Conservation (phyloP, 2,113 vertebrate genomes). For the Rhynchopsitta pachyrhyncha region DNA sequence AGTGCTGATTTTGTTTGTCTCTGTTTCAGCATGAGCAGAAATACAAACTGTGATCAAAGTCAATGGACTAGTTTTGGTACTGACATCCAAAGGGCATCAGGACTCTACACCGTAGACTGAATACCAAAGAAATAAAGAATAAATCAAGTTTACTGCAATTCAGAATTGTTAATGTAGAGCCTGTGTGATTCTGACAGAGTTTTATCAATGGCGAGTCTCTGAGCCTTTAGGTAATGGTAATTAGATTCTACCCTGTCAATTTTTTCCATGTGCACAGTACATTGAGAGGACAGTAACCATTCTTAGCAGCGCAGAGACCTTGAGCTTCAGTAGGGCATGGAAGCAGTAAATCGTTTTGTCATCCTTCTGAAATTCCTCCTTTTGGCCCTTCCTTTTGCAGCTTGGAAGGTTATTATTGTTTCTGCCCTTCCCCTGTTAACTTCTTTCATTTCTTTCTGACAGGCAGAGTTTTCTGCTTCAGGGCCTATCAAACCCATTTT, state of each 20-base stretch:
- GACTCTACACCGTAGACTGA: neutral
- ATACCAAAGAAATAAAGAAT: neutral
- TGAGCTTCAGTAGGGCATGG: neutral
- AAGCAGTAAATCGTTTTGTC: slow-evolving; percentile 11
- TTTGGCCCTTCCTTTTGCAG: neutral
- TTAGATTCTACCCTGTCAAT: neutral
- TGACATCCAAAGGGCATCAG: neutral
- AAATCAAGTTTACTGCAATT: neutral
- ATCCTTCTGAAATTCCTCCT: neutral
- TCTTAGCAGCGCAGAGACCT: neutral
- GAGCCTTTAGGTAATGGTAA: neutral
- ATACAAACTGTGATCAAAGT: neutral
- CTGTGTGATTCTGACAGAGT: neutral
- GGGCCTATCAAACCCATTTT: neutral
- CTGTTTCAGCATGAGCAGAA: neutral
- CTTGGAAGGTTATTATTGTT: neutral
- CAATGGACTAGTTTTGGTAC: neutral
- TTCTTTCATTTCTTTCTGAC: neutral
- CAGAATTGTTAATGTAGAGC: neutral
- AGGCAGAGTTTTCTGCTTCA: neutral
- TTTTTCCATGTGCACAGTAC: neutral
- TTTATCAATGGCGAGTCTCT: neutral
- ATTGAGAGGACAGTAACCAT: neutral
- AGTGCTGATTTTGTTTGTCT: neutral
- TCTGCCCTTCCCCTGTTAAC: neutral